Conservation (phyloP, 2,113 vertebrate genomes). For the Megalops atlanticus region DNA sequence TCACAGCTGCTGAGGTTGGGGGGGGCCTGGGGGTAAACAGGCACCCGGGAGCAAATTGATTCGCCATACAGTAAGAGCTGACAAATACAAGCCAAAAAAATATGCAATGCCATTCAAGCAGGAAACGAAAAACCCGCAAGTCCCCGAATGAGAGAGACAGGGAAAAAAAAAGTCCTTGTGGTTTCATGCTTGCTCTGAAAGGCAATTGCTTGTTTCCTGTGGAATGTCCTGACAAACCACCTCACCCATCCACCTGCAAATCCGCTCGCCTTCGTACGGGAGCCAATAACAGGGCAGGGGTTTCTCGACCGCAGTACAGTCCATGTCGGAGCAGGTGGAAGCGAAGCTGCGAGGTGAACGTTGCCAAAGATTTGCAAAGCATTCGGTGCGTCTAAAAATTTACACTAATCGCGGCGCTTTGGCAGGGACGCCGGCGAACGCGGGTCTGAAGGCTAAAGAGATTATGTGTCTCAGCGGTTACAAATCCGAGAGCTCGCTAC, state of each 20-base stretch:
- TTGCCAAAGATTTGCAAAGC: neutral
- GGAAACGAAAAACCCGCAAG: neutral
- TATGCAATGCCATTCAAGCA: neutral
- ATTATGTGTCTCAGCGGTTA: neutral
- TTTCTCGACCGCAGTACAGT: neutral
- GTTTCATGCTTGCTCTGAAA: neutral
- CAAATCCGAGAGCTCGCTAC: neutral
- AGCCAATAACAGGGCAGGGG: neutral
- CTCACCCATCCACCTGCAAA: neutral
- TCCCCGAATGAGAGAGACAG: neutral
- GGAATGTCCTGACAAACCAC: neutral
- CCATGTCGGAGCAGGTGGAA: neutral
- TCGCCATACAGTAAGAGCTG: neutral
- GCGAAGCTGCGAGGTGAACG: neutral
- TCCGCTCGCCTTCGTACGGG: neutral
- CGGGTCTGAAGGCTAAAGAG: neutral
- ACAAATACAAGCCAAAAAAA: neutral
- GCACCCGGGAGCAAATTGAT: neutral
- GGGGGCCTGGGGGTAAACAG: neutral
- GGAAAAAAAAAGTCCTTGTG: neutral
- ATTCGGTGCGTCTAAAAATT: neutral
- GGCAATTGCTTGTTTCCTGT: neutral
- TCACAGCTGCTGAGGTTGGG: neutral
- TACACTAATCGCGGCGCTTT: neutral
- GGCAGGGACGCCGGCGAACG: neutral